These are phyloP conservation scores for Xyrauchen texanus DNA, from an alignment of 2,113 vertebrate genomes.

Conservation along the genomic window DNA sequence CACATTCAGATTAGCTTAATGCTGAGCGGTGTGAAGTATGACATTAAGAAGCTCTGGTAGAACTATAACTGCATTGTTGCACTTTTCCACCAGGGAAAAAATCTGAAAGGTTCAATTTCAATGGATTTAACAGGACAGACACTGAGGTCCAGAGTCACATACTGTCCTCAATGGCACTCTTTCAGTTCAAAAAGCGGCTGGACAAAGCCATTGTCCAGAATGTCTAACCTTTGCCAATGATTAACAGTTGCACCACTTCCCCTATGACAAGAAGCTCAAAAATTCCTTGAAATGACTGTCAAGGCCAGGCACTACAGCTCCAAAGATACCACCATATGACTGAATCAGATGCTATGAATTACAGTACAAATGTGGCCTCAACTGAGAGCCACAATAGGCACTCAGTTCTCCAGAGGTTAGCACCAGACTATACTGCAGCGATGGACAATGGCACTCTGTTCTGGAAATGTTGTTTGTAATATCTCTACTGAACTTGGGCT, in stretches of 20 bases:
- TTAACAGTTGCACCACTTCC: slow-evolving; percentile 53
- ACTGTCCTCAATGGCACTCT: slow-evolving; percentile 39
- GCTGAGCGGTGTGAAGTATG: slow-evolving; percentile 22
- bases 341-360: slow-evolving; percentile 77
- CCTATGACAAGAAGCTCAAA: slow-evolving; percentile 43
- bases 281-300: slow-evolving; percentile 64
- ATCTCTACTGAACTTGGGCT: slow-evolving; percentile 57
- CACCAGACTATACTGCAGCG: slow-evolving; percentile 65
- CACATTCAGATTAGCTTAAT: background rate
- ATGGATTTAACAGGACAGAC: slow-evolving; percentile 30
- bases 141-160: slow-evolving; percentile 26
- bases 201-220: slow-evolving; percentile 49
- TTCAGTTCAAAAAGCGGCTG: slow-evolving; percentile 49
- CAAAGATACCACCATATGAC: slow-evolving; percentile 75
- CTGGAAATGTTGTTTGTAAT: slow-evolving; percentile 70
- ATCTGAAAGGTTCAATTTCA: background rate
- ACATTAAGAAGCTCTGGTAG: background rate
- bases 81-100: slow-evolving; percentile 17
- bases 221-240: slow-evolving; percentile 47
- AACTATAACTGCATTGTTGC: background rate
- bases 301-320: slow-evolving; percentile 51
- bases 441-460: slow-evolving; percentile 74
- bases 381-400: slow-evolving; percentile 72
- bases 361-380: slow-evolving; percentile 70
- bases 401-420: slow-evolving; percentile 73